Evolutionary conservation across 2,113 vertebrate species (phyloP).

Genomic region (Brevimyrus niger): DNA sequence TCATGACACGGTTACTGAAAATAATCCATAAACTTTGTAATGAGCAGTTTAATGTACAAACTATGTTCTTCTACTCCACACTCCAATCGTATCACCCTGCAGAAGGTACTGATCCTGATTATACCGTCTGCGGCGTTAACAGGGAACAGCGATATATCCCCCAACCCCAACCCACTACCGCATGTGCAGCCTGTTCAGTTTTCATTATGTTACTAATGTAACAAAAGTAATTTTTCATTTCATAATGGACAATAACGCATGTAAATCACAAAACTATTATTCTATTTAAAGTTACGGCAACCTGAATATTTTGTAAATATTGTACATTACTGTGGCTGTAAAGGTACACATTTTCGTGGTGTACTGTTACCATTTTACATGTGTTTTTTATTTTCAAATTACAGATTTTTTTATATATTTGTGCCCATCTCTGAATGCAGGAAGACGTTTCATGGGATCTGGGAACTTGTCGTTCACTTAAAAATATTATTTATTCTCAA

Average conservation of each 20-base stretch:
- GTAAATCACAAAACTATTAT: not conserved
- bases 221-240: not conserved
- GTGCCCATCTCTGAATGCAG: too few species aligned
- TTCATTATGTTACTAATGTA: not conserved
- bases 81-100: too few species aligned
- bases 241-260: not conserved
- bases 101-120: too few species aligned
- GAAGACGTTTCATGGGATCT: not conserved
- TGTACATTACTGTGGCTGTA: not conserved
- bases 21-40: too few species aligned
- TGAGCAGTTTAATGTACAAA: too few species aligned
- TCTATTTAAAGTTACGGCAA: not conserved
- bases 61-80: too few species aligned
- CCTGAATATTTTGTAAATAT: not conserved
- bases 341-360: not conserved
- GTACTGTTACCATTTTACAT: not conserved
- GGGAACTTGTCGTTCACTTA: not conserved
- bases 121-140: not conserved
- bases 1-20: too few species aligned
- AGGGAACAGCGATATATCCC: not conserved
- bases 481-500: not conserved
- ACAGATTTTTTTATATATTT: too few species aligned
- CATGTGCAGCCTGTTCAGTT: not conserved
- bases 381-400: not conserved
- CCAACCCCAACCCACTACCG: not conserved